Base-by-base conservation (phyloP, 2,797 vertebrate genomes). In the Neopelma chrysocephalum region DNA sequence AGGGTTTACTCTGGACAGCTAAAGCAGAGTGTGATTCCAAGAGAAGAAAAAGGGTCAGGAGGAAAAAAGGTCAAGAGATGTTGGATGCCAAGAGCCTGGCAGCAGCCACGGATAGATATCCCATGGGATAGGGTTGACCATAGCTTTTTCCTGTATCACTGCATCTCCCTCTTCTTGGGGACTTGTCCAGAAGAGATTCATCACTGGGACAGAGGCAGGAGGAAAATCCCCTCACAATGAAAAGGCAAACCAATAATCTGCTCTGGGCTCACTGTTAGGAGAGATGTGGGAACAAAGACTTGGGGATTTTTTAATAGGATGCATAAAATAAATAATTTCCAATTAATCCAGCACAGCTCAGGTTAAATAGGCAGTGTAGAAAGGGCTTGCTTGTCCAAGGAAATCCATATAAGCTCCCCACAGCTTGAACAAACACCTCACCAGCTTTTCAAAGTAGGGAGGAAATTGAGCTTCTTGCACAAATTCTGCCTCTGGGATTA, bases 101-200 rank as follows among this genome's bases (percentile, higher is more conserved):
- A 45, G 26, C 8, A 19, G 23, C 58, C 34, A 23, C 6, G 22
- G 45, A 10, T 11, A 25, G 47, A 27, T 8, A 25, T n/a, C 51
- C 43, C 78, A 1, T 1, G 13, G 76, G 64, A 43, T 32, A 80
- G 69, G 34, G 29, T 22, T 83, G 60, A 36, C 11, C 31, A 6
- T 0, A 6, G 57, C 4, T 78, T 69, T 51, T 48, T 4, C 23
- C 40, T 57, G 51, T 16, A 8, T 84, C 36, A 19, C 48, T 13
- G 9, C 56, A 73, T 45, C 47, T 94, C 70, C 29, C 16, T 75
- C 47, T 79, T 90, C 78, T 93, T 81, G 86, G 60, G 88, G 79
- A 32, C 56, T 76, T 80, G 62, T 66, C 90, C 85, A 57, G 62
- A 45, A 84, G 36, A 87, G 47, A 38, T 62, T 71, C 29, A 36